A percentile compares a stretch with the other conserved stretches of the same genome.
Conservation (phyloP, 2,113 vertebrate genomes). For the Mola mola region DNA sequence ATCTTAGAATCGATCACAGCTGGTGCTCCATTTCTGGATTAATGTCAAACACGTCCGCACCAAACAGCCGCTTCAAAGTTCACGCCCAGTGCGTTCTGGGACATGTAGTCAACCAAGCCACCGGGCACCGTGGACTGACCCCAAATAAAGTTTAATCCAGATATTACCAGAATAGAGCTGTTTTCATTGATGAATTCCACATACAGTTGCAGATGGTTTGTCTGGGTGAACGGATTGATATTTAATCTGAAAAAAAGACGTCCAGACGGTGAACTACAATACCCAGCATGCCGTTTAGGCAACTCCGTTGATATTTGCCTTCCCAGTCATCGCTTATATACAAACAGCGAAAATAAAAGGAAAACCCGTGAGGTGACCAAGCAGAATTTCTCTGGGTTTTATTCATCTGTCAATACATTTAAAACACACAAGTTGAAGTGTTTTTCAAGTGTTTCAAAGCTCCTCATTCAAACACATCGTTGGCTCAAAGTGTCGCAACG, state of each 20-base stretch:
- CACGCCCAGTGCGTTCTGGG: slow-evolving; percentile 48
- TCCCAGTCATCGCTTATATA: neutral
- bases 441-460: no score
- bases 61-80: slow-evolving; percentile 1
- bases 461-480: no score
- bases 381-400: no score
- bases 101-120: slow-evolving; percentile 31
- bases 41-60: slow-evolving; percentile 75
- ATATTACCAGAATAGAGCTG: fast-evolving
- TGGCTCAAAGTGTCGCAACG: no score
- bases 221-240: neutral
- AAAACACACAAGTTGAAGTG: no score
- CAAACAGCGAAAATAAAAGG: neutral
- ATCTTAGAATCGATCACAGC: no score
- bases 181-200: no score
- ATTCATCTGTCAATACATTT: neutral
- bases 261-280: slow-evolving; percentile 22
- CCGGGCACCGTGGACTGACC: no score
- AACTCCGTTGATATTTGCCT: slow-evolving; percentile 25
- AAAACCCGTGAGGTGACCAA: no score
- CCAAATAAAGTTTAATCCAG: neutral
- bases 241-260: no score
- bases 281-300: slow-evolving; percentile 41
- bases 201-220: neutral
- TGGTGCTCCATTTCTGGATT: slow-evolving; percentile 76